Evolutionary conservation across 2,113 vertebrate genomes (phyloP).

Genomic region (Oncorhynchus gorbuscha): DNA sequence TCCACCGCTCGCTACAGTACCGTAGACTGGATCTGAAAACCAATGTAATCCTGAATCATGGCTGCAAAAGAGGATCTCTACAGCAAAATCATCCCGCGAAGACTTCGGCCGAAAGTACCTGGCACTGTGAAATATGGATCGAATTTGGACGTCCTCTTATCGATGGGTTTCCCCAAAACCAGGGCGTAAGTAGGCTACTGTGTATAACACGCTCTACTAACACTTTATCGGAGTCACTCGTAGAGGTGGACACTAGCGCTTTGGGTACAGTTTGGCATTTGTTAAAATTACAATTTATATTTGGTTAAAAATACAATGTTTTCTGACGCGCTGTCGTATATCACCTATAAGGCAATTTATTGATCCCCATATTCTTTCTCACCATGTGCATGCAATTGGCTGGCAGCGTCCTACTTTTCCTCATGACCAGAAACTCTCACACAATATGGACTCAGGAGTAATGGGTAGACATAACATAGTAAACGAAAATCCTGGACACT

Average conservation of each 20-base stretch:
- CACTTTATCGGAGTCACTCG: background rate
- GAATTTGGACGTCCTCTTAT: slow-evolving; percentile 85
- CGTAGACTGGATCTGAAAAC: background rate
- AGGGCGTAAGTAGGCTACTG: slow-evolving; percentile 82
- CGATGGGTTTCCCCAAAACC: slow-evolving; percentile 90
- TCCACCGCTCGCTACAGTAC: background rate
- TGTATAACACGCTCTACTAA: background rate
- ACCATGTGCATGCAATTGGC: too few relatives aligned
- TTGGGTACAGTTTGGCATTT: background rate
- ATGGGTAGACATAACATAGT: too few relatives aligned
- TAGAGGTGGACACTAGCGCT: background rate
- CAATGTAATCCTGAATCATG: slow-evolving; percentile 75
- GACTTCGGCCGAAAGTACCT: slow-evolving; percentile 80
- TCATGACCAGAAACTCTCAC: too few relatives aligned
- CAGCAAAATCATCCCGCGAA: slow-evolving; percentile 84
- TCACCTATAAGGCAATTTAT: background rate
- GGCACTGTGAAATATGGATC: slow-evolving; percentile 85
- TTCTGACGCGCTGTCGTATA: background rate
- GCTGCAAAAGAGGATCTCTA: slow-evolving; percentile 90
- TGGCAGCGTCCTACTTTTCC: too few relatives aligned
- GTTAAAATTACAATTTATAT: background rate
- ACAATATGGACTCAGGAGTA: too few relatives aligned
- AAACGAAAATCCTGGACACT: too few relatives aligned
- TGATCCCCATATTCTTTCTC: background rate
- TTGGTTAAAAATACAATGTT: background rate